phyloP scores from a whole-genome alignment of 1,140 invertebrate genomes.

The Andrena cerasifolii region DNA sequence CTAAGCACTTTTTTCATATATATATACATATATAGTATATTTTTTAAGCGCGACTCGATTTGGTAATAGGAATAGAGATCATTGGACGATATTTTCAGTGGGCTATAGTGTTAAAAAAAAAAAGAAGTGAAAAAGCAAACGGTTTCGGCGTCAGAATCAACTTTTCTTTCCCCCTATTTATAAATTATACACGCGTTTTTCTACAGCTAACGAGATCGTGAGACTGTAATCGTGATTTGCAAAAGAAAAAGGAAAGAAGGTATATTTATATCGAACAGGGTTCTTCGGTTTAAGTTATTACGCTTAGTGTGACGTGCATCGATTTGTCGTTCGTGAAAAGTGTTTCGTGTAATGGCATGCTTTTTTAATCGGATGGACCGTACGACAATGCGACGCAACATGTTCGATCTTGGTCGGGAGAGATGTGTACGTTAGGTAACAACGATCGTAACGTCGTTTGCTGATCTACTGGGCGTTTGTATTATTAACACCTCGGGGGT shows the following conservation, averaged over 20 bases:
- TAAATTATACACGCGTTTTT: conserved; percentile 58
- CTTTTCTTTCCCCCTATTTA: conserved; percentile 63
- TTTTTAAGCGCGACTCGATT: conserved; percentile 69
- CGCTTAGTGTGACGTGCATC: conserved; percentile 61
- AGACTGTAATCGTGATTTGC: conserved; percentile 65
- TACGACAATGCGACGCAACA: conserved; percentile 26
- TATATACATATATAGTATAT: conserved; percentile 65
- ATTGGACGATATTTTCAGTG: conserved; percentile 44
- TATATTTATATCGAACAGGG: conserved; percentile 73
- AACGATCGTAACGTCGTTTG: conserved; percentile 24
- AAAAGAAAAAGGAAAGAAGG: too few relatives aligned
- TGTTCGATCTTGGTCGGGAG: conserved; percentile 13
- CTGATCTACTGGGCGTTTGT: conserved; percentile 31
- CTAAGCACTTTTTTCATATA: conserved; percentile 74
- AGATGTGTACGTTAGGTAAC: conserved; percentile 14
- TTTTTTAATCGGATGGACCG: conserved; percentile 45
- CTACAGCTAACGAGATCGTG: conserved; percentile 66
- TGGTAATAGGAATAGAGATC: conserved; percentile 43
- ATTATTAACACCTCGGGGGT: conserved; percentile 33
- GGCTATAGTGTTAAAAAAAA: conserved; percentile 33
- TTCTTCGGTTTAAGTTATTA: conserved; percentile 69
- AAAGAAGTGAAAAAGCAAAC: conserved; percentile 38
- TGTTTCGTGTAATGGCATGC: conserved; percentile 56
- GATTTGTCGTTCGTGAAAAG: conserved; percentile 57
- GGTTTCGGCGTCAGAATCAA: conserved; percentile 41